A percentile compares a stretch with the other conserved stretches of the same genome.
phyloP scores from a whole-genome alignment of 2,888 invertebrate genomes.

The Pheosia tremula region DNA sequence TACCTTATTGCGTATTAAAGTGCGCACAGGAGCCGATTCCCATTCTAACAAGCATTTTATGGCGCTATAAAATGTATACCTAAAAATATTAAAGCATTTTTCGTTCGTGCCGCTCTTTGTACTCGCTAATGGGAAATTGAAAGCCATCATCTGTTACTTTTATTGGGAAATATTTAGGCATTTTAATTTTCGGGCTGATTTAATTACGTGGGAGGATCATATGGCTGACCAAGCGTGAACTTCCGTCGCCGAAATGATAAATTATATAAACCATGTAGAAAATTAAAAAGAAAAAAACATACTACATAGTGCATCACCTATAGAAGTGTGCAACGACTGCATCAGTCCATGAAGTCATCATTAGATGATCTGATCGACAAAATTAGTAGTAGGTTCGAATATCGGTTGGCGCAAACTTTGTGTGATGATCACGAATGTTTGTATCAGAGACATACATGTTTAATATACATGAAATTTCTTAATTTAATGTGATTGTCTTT shows the following conservation, averaged over 20 bases:
- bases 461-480: too few species aligned
- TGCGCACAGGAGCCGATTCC: conserved; percentile 32
- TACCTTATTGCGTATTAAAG: conserved; percentile 43
- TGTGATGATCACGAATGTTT: too few species aligned
- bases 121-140: conserved; percentile 43
- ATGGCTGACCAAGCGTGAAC: neutral
- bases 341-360: too few species aligned
- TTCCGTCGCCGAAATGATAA: neutral
- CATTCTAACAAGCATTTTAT: conserved; percentile 48
- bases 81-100: conserved; percentile 41
- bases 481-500: too few species aligned
- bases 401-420: too few species aligned
- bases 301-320: too few species aligned
- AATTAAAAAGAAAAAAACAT: too few species aligned
- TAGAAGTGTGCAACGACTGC: too few species aligned
- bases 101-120: conserved; percentile 32
- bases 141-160: conserved; percentile 38
- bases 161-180: conserved; percentile 45
- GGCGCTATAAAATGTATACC: conserved; percentile 39
- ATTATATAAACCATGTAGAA: too few species aligned
- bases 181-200: conserved; percentile 35
- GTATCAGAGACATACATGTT: too few species aligned
- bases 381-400: too few species aligned
- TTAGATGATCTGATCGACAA: too few species aligned
- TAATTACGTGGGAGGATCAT: conserved; percentile 10